Percentiles rank a stretch among this genome's conserved stretches.
Evolutionary conservation across 2,113 vertebrate species (phyloP).

Genomic region (Leptosomus discolor): DNA sequence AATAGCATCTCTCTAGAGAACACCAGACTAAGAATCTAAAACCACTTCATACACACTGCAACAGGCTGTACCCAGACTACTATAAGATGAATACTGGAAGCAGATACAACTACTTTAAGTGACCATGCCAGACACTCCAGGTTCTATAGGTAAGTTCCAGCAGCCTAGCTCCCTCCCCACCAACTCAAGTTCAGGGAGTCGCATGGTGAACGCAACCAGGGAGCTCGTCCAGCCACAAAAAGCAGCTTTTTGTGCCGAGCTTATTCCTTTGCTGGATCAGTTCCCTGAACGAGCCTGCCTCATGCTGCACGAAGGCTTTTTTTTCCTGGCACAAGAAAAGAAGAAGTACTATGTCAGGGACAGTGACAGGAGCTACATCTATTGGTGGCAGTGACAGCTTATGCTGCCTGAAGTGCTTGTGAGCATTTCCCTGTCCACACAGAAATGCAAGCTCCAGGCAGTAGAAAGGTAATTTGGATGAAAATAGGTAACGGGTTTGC

Average conservation of each 20-base stretch:
- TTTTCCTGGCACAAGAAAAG: background rate
- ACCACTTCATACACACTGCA: background rate
- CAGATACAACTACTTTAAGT: background rate
- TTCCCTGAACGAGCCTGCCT: background rate
- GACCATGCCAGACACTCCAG: background rate
- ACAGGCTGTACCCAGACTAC: background rate
- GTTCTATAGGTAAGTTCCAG: background rate
- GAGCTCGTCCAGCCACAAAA: background rate
- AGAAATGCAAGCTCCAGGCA: background rate
- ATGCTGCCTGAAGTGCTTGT: background rate
- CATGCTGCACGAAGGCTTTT: background rate
- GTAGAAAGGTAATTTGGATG: background rate
- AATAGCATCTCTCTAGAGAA: background rate
- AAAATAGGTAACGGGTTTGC: too few species aligned
- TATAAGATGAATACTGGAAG: background rate
- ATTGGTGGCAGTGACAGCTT: background rate
- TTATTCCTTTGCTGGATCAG: background rate
- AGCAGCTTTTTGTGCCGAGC: background rate
- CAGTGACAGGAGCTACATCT: background rate
- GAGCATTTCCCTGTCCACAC: background rate
- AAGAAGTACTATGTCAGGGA: background rate
- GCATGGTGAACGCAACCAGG: background rate
- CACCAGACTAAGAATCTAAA: background rate
- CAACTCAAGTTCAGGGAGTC: background rate
- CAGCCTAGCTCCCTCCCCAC: background rate